These are phyloP conservation scores for Lasiurus cinereus DNA, from an alignment of 2,113 vertebrate genomes.

Conservation along the genomic window DNA sequence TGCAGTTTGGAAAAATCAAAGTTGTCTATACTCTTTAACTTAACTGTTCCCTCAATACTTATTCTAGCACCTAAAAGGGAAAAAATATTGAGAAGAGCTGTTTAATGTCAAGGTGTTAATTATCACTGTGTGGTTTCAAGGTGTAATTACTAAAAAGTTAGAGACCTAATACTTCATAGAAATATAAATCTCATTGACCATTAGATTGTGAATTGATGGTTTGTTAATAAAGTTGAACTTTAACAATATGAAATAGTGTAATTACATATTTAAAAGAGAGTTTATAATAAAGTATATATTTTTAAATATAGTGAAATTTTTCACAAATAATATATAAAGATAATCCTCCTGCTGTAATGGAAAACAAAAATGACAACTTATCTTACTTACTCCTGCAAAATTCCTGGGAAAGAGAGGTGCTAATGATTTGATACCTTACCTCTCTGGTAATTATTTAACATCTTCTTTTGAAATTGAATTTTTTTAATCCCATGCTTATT, in stretches of 20 bases:
- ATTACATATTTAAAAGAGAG: neutral
- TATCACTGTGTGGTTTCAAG: neutral
- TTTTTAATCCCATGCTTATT: neutral
- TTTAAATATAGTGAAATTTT: conserved; percentile 31
- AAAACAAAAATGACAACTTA: neutral
- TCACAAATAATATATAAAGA: conserved; percentile 44
- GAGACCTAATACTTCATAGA: neutral
- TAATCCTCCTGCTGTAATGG: neutral
- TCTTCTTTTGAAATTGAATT: conserved; percentile 13
- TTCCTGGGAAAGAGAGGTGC: neutral
- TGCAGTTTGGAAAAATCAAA: conserved; percentile 88
- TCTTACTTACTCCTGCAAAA: neutral
- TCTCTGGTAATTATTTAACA: conserved; percentile 11
- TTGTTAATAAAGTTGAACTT: neutral
- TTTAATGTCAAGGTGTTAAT: neutral
- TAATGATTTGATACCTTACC: neutral
- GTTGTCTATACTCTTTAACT: conserved; percentile 86
- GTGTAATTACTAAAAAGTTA: neutral
- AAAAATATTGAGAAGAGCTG: neutral
- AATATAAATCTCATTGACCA: conserved; percentile 1
- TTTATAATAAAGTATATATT: neutral
- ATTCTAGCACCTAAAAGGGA: conserved; percentile 84
- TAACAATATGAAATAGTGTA: conserved; percentile 45
- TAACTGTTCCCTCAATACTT: conserved; percentile 87
- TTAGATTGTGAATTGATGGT: conserved; percentile 6